Conservation (phyloP, 2,888 invertebrate genomes). For the Ormyrus labotus region DNA sequence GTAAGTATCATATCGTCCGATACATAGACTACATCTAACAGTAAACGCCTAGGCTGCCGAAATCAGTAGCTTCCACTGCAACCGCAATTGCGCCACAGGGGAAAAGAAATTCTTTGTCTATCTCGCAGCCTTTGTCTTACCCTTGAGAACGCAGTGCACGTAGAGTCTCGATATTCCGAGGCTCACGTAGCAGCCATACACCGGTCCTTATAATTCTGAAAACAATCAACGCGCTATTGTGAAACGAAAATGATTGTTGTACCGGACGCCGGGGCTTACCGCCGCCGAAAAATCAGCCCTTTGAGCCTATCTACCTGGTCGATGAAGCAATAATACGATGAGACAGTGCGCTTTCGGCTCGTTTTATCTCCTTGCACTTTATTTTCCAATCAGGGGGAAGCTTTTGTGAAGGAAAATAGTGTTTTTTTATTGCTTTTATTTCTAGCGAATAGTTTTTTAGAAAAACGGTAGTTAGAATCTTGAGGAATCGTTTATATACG, state of each 20-base stretch:
- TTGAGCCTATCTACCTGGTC: background rate
- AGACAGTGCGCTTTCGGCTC: conserved; percentile 17
- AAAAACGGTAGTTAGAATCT: too few relatives aligned
- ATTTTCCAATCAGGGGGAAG: background rate
- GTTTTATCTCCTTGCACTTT: background rate
- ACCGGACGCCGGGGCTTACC: conserved; percentile 5
- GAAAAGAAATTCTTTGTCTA: conserved; percentile 21
- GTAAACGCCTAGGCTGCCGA: background rate
- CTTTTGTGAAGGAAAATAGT: too few relatives aligned
- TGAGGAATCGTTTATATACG: too few relatives aligned
- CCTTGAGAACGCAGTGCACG: background rate
- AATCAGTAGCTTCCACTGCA: background rate
- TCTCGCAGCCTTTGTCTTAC: conserved; percentile 7
- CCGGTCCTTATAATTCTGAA: background rate
- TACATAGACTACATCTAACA: too few relatives aligned
- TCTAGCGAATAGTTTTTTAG: too few relatives aligned
- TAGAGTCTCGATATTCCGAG: conserved; percentile 27
- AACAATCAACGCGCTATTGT: conserved; percentile 37
- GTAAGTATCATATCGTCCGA: too few relatives aligned
- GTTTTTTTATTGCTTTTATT: too few relatives aligned
- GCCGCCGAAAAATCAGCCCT: background rate
- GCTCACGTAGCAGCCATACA: background rate
- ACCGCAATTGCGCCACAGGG: background rate
- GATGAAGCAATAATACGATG: conserved; percentile 35
- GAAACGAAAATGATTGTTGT: conserved; percentile 34